Evolutionary conservation across 2,113 vertebrate genomes (phyloP), one percentile per base, ranked within the genome.

Genomic region (Calcarius ornatus): DNA sequence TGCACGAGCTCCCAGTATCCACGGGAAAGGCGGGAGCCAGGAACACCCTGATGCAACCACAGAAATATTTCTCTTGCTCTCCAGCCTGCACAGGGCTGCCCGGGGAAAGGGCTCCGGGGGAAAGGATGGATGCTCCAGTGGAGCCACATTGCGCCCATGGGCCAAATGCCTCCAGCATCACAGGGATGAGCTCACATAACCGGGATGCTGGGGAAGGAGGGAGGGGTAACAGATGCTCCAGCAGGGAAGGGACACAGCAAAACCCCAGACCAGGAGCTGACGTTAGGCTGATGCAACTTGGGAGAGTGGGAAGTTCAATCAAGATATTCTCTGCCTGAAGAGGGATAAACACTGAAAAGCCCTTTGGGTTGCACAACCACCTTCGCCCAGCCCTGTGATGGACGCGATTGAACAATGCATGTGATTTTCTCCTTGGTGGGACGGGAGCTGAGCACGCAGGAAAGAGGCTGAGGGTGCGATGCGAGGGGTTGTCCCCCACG

Each of bases 41-140:
- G 90, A 97, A 96, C 94, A 92, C 82, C 96, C 95, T 97, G 96
- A 97, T 93, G 96, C 95, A 97, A 97, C 64, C 82, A 35, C 91
- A 75, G 82, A 97, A 97, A 66, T 95, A 97, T 97, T 96, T 95
- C 92, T 60, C 86, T 51, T n/a, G 21, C 68, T 94, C 80, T 88
- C 47, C 82, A 93, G 92, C 53, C 87, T 53, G 69, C 6, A 33
- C 20, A 0, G 21, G 54, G 64, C 89, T 92, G 92, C 84, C 86
- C 1, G 0, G 40, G 43, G 69, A 64, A 79, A 81, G 51, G 50
- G 53, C 91, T 94, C 40, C 4, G 25, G 21, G 59, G 31, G 53
- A 12, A 82, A 87, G 68, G 68, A 92, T 20, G 89, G 84, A 92
- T 81, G 59, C 73, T 87, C 71, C 13, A 1, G 13, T 0, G 10